Conservation (phyloP, 2,888 invertebrate genomes). For the Tenthredo mesomela region DNA sequence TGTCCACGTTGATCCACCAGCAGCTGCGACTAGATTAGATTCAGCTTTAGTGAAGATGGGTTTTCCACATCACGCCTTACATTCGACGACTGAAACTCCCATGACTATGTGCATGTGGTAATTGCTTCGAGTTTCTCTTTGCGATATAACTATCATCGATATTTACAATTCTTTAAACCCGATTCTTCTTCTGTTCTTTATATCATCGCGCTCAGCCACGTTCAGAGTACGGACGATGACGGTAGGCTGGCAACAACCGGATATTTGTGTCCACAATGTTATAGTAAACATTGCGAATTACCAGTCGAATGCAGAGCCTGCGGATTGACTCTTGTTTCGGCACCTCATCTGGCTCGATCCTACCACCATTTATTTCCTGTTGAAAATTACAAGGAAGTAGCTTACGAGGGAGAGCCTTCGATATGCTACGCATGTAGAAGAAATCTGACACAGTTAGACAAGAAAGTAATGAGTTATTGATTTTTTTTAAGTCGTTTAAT, state of each 20-base stretch:
- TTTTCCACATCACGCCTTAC: constrained; percentile 90
- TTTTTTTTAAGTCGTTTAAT: constrained; percentile 23
- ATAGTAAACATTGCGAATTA: constrained; percentile 98
- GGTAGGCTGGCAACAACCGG: constrained; percentile 87
- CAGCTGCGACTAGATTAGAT: constrained; percentile 86
- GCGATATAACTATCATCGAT: neutral
- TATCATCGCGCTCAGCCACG: constrained; percentile 83
- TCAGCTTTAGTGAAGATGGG: constrained; percentile 97
- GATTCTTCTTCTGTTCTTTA: neutral
- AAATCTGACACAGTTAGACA: constrained; percentile 84
- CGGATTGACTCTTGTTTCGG: constrained; percentile 96
- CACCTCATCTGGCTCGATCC: constrained; percentile 98
- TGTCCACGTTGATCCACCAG: constrained; percentile 85
- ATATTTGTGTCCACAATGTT: constrained; percentile 96
- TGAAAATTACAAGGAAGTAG: constrained; percentile 88
- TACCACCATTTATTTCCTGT: constrained; percentile 99
- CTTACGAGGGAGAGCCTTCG: constrained; percentile 81
- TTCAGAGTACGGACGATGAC: constrained; percentile 86
- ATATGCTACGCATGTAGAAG: constrained; percentile 89
- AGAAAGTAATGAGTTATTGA: constrained; percentile 81
- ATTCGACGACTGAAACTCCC: constrained; percentile 83
- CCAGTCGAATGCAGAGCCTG: constrained; percentile 98
- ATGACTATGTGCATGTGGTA: constrained; percentile 97
- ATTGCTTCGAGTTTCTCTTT: constrained; percentile 65
- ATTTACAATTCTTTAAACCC: constrained; percentile 23